A percentile compares a stretch with the other conserved stretches of the same genome.
These are phyloP conservation scores for Daktulosphaira vitifoliae DNA, from an alignment of 1,140 invertebrate species.

Conservation along the genomic window DNA sequence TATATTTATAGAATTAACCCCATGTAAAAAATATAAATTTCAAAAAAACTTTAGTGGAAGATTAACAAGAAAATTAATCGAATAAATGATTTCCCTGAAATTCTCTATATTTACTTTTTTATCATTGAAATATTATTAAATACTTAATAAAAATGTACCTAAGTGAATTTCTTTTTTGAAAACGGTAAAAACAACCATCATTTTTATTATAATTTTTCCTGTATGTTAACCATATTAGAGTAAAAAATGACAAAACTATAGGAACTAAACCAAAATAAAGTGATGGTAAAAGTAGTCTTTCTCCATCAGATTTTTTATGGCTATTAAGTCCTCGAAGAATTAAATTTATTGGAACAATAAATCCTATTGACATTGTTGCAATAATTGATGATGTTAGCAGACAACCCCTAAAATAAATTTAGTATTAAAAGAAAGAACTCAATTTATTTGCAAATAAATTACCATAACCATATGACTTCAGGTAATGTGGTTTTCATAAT, in stretches of 20 bases:
- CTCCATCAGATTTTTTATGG: constrained; percentile 20
- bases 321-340: constrained; percentile 3
- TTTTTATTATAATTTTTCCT: constrained; percentile 25
- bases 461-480: constrained; percentile 83
- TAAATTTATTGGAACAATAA: constrained; percentile 22
- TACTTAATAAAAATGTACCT: background rate
- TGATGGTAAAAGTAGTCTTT: constrained; percentile 22
- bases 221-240: constrained; percentile 23
- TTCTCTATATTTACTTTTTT: no score
- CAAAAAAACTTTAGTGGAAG: no score
- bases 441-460: constrained; percentile 37
- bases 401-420: constrained; percentile 16
- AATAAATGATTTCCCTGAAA: no score
- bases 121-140: background rate
- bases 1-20: no score
- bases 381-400: constrained; percentile 30
- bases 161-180: constrained; percentile 15
- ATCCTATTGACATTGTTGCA: constrained; percentile 26
- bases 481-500: constrained; percentile 78
- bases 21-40: no score
- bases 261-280: constrained; percentile 32
- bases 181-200: constrained; percentile 9
- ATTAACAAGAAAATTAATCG: no score
- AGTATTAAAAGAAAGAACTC: background rate
- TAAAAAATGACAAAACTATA: constrained; percentile 13